Evolutionary conservation across 2,888 invertebrate species (phyloP).

Genomic region (Thyatira batis): DNA sequence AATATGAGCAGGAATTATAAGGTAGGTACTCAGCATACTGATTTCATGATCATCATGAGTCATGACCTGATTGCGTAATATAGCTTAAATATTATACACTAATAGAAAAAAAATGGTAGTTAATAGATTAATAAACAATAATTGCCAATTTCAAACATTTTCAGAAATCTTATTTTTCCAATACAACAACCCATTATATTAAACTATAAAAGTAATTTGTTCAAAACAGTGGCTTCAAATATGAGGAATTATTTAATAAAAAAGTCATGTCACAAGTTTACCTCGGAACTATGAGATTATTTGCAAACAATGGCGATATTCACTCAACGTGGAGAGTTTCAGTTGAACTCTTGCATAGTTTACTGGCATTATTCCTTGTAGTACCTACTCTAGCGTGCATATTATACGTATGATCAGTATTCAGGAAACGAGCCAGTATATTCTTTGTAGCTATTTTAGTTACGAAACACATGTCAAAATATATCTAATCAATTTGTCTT

Average conservation of each 20-base stretch:
- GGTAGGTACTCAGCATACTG: too few species aligned
- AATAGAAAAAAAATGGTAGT: neutral
- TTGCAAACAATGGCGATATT: slow-evolving; percentile 40
- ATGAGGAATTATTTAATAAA: slow-evolving; percentile 8
- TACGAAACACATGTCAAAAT: too few species aligned
- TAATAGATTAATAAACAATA: too few species aligned
- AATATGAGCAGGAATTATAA: slow-evolving; percentile 90
- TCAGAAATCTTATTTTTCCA: neutral
- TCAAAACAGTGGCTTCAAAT: slow-evolving; percentile 7
- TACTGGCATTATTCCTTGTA: slow-evolving; percentile 9
- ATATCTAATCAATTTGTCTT: too few species aligned
- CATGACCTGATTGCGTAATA: too few species aligned
- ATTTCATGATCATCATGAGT: too few species aligned
- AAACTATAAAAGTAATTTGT: neutral
- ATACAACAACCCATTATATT: neutral
- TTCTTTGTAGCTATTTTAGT: neutral
- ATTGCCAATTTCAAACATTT: too few species aligned
- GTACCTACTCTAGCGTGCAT: slow-evolving; percentile 5
- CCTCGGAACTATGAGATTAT: slow-evolving; percentile 23
- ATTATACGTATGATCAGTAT: slow-evolving; percentile 1
- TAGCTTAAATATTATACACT: too few species aligned
- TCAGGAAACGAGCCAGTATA: neutral
- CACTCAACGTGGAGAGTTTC: slow-evolving; percentile 23
- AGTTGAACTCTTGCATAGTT: slow-evolving; percentile 38
- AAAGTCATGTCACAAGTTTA: slow-evolving; percentile 6